phyloP scores from a whole-genome alignment of 1,140 invertebrate species.

The Trachymyrmex cornetzi region DNA sequence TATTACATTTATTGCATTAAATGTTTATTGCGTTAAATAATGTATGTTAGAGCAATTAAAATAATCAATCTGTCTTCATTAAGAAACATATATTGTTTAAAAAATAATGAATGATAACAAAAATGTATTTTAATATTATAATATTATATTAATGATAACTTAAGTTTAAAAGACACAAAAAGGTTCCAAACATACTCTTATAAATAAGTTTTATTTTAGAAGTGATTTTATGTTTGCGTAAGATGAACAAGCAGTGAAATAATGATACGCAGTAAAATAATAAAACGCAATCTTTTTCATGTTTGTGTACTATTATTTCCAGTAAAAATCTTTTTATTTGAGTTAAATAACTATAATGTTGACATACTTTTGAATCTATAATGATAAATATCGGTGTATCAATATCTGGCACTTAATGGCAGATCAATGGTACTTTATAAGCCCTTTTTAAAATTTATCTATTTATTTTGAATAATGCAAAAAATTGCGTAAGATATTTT shows the following conservation, averaged over 20 bases:
- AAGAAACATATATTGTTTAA: constrained; percentile 43
- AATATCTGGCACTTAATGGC: constrained; percentile 67
- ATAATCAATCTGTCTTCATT: constrained; percentile 23
- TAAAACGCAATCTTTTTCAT: not conserved
- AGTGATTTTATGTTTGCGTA: constrained; percentile 1
- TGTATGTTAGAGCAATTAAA: constrained; percentile 66
- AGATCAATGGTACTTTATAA: constrained; percentile 54
- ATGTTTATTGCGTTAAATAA: constrained; percentile 64
- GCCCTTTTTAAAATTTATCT: constrained; percentile 13
- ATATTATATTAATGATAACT: constrained; percentile 46
- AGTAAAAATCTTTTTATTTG: constrained; percentile 22
- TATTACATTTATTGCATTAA: constrained; percentile 64
- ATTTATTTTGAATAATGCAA: constrained; percentile 12
- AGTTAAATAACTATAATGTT: not conserved
- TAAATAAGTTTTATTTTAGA: not conserved
- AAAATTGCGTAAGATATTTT: constrained; percentile 50
- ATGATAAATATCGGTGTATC: constrained; percentile 52
- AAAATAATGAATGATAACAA: constrained; percentile 25
- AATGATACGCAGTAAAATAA: not conserved
- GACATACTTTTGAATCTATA: constrained; percentile 24
- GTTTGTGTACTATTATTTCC: not conserved
- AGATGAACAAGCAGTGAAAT: not conserved
- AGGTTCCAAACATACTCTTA: not conserved
- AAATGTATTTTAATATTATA: constrained; percentile 24
- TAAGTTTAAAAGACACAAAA: constrained; percentile 45